Base-by-base conservation (phyloP, 2,797 vertebrate genomes). In the Platyrinchus mystaceus region DNA sequence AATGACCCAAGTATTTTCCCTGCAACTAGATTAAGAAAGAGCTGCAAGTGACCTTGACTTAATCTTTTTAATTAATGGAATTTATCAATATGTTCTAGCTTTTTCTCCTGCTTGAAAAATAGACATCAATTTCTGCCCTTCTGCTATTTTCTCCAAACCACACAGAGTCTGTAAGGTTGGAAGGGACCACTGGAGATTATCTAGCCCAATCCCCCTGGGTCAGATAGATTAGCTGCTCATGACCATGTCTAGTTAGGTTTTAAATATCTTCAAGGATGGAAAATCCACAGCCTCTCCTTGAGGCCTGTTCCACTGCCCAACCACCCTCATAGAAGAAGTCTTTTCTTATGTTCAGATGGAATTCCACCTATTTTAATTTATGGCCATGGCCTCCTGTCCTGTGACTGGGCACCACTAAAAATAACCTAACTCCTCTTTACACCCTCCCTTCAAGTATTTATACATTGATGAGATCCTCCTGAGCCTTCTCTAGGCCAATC, bases 261-360 rank as follows among this genome's bases (percentile, higher is more conserved):
- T 34, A 78, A 82, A 4, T 52, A 84, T 18, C 27, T 64, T 82
- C 41, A 89, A 14, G 26, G 41, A 78, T 9, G 10, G 8, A 71
- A 46, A 94, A 90, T 41, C 5, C 12, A 73, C 39, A 66, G 7
- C 3, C 32, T 60, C 28, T 44, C 37, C 44, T 18, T 26, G 19
- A 84, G 71, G 76, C 23, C 4, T 36, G 32, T 21, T 89, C 17
- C 49, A 87, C 39, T 58, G 27, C n/a, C 47, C 5, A 12, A 53
- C 2, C 10, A 73, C 3, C 1, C 15, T 60, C 52, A 50, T 0
- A 70, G 7, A 0, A 76, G 18, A 53, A 76, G 7, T 11, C 2
- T 62, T 56, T 30, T 34, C 47, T 63, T 32, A 46, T 2, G 8
- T 49, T 71, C 53, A 75, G 19, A 71, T 32, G 17, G 43, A 91